Base-by-base conservation (phyloP, 2,113 vertebrate species). In the Marmota monax region DNA sequence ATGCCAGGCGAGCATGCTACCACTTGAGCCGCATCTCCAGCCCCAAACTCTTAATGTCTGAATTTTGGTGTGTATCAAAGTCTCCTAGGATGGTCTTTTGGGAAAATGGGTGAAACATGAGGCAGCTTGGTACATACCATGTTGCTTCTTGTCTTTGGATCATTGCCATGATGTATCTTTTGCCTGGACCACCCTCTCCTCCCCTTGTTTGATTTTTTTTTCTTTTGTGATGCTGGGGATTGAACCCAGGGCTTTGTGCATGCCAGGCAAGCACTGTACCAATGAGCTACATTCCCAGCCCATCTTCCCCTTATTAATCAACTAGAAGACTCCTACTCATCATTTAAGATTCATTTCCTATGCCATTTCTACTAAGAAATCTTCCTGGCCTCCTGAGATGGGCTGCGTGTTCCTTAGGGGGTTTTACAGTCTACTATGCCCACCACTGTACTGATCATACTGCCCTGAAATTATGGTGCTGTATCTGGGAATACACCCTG, bases 271-370 rank as follows among this genome's bases (percentile, higher is more conserved):
- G 48, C 48, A 51, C 48, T 51, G 12, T 51, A 51, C 48, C 48
- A 51, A 51, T 51, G 48, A 51, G 48, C 48, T 51, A 51, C 12
- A 51, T 51, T 13, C 48, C 48, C 12, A 51, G 48, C 48, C 48
- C 48, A 51, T 51, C 48, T 51, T 92, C 45, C 53, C 51, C 56
- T 90, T 74, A 22, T 58, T 88, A 79, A 92, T 65, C 90, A 86
- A 34, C 25, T 56, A 51, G 61, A 87, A 86, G 29, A 88, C 53
- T 84, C 16, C 22, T 90, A 87, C 56, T 88, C 14, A 86, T 77
- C 32, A 92, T 91, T 97, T 86, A 61, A 96, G 53, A 70, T n/a
- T 85, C 27, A 91, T n/a, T 83, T 77, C 45, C 88, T 34, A 90
- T 53, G 58, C 27, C 25, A 82, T 79, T n/a, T 88, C 89, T 88